Evolutionary conservation across 2,888 invertebrate species (phyloP).

Genomic region (Mythimna ferrago): DNA sequence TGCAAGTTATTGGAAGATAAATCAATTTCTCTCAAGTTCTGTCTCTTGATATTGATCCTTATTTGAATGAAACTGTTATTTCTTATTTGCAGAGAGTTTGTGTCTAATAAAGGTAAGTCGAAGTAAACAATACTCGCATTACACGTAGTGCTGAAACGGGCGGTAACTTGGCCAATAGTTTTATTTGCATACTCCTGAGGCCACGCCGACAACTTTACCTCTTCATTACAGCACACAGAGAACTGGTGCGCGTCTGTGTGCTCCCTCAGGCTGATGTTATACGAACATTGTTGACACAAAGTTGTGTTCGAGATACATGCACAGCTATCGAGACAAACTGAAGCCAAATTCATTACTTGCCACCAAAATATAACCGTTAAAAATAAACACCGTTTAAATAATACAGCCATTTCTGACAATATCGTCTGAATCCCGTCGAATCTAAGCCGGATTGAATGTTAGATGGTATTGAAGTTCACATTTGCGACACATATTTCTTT

Average conservation of each 20-base stretch:
- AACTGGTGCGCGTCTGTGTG: constrained; percentile 72
- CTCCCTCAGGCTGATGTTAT: constrained; percentile 80
- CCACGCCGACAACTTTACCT: constrained; percentile 70
- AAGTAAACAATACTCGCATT: constrained; percentile 77
- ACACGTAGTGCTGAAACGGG: constrained; percentile 75
- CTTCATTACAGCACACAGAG: constrained; percentile 79
- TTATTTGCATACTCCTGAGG: constrained; percentile 77
- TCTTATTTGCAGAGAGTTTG: constrained; percentile 77
- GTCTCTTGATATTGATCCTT: constrained; percentile 76
- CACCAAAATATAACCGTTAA: constrained; percentile 80
- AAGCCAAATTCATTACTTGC: constrained; percentile 79
- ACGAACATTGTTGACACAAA: constrained; percentile 80
- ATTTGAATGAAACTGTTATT: constrained; percentile 80
- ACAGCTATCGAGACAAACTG: constrained; percentile 79
- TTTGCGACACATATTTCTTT: constrained; percentile 74
- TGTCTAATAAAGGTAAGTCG: constrained; percentile 76
- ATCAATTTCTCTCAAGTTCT: constrained; percentile 90
- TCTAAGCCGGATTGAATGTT: constrained; percentile 84
- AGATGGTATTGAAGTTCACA: constrained; percentile 78
- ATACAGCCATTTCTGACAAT: constrained; percentile 82
- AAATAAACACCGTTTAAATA: constrained; percentile 79
- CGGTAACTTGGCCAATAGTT: constrained; percentile 77
- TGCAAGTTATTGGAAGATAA: constrained; percentile 91
- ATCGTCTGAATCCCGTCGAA: constrained; percentile 57
- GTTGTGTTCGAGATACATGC: constrained; percentile 74